Conservation (phyloP, 2,797 vertebrate genomes). For the Pterois miles region DNA sequence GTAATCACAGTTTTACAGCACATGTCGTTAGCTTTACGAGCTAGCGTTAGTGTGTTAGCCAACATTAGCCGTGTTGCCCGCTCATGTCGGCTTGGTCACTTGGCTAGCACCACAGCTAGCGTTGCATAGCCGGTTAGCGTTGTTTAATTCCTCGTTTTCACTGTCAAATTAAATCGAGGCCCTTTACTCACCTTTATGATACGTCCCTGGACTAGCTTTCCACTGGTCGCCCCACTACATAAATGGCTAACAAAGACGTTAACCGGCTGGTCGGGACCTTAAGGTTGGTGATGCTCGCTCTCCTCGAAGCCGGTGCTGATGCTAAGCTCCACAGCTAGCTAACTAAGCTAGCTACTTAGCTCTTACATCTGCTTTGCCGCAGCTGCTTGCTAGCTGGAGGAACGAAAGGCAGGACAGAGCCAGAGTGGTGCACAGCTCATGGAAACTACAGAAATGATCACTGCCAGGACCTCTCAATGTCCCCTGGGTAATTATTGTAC, state of each 20-base stretch:
- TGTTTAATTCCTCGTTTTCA: background rate
- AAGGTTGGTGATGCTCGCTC: constrained; percentile 31
- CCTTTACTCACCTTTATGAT: constrained; percentile 52
- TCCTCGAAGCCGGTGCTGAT: constrained; percentile 63
- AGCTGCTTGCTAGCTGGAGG: background rate
- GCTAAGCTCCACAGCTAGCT: constrained; percentile 52
- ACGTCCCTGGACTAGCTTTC: background rate
- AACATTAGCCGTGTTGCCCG: constrained; percentile 23
- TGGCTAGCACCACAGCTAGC: constrained; percentile 38
- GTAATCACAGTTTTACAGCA: background rate
- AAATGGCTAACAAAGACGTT: constrained; percentile 16
- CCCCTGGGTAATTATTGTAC: background rate
- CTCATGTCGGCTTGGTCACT: constrained; percentile 1
- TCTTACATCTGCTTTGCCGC: constrained; percentile 30
- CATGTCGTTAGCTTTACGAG: constrained; percentile 18
- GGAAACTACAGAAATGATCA: background rate
- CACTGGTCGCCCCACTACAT: constrained; percentile 2
- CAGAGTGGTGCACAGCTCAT: background rate
- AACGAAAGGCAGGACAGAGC: background rate
- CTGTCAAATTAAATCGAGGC: rapidly evolving
- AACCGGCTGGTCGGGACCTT: background rate
- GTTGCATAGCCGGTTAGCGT: background rate
- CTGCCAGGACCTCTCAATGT: background rate
- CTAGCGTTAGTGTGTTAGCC: constrained; percentile 28
- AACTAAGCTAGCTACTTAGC: constrained; percentile 50